Percentiles rank a stretch among this genome's conserved stretches.
These are phyloP conservation scores for Pseudochirops corinnae DNA, from an alignment of 2,797 vertebrate genomes.

Conservation along the genomic window DNA sequence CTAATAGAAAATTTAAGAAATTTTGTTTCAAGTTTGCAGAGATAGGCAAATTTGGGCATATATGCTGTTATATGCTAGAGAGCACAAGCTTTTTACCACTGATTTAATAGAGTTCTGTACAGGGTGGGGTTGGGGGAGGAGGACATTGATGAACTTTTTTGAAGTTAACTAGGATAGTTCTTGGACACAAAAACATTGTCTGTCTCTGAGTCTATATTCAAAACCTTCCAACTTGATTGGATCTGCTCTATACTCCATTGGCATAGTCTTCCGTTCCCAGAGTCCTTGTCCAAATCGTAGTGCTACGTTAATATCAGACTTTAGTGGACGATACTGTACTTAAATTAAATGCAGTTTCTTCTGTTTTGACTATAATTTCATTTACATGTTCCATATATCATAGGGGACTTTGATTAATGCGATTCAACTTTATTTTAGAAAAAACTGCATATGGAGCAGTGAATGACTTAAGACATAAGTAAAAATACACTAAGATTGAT, in stretches of 20 bases:
- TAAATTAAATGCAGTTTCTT: neutral
- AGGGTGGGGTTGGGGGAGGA: neutral
- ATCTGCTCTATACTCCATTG: neutral
- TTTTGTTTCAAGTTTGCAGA: neutral
- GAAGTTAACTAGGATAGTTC: neutral
- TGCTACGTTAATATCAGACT: neutral
- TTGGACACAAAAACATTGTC: neutral
- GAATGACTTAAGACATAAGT: neutral
- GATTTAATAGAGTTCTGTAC: neutral
- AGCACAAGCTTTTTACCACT: neutral
- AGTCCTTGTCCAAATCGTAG: neutral
- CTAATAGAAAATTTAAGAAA: neutral
- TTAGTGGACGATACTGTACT: neutral
- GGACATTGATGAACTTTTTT: neutral
- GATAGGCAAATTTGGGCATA: neutral
- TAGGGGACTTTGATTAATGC: neutral
- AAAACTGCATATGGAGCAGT: neutral
- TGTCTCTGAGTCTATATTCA: neutral
- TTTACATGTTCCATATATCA: neutral
- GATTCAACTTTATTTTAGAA: neutral
- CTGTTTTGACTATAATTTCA: neutral
- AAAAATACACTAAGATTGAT: neutral
- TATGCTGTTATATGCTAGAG: neutral
- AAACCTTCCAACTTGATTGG: neutral
- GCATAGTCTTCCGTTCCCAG: neutral